These are phyloP conservation scores for Liolophura sinensis DNA, from an alignment of 1,140 invertebrate genomes.

Conservation along the genomic window DNA sequence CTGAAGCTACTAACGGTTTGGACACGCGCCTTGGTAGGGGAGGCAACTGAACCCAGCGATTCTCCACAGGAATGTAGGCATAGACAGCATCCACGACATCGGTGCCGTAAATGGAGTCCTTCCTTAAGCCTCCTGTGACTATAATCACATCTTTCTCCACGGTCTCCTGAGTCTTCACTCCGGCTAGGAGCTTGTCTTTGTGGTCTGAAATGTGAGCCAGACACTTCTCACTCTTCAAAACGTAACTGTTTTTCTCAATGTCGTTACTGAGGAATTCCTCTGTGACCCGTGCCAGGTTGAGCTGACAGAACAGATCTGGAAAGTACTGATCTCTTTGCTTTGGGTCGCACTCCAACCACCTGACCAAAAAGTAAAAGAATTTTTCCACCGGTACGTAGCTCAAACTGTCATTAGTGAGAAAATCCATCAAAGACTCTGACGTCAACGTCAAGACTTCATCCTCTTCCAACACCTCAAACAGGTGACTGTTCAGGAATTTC, in stretches of 20 bases:
- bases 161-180: constrained; percentile 17
- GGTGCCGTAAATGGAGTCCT: constrained; percentile 22
- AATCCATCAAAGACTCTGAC: constrained; percentile 29
- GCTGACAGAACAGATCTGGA: constrained; percentile 30
- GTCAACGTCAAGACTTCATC: constrained; percentile 35
- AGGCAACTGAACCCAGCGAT: constrained; percentile 39
- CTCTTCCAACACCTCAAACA: constrained; percentile 34
- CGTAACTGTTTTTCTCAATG: constrained; percentile 26
- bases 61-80: constrained; percentile 39
- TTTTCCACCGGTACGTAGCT: constrained; percentile 31
- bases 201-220: constrained; percentile 29
- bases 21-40: constrained; percentile 35
- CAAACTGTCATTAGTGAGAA: constrained; percentile 35
- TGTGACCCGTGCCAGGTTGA: constrained; percentile 30
- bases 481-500: constrained; percentile 31
- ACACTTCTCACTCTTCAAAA: constrained; percentile 30
- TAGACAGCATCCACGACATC: constrained; percentile 29
- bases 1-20: constrained; percentile 23
- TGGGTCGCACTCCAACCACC: constrained; percentile 36
- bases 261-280: constrained; percentile 19
- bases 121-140: constrained; percentile 32
- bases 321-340: constrained; percentile 26
- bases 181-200: constrained; percentile 30
- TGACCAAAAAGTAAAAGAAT: constrained; percentile 38
- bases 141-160: constrained; percentile 33